Evolutionary conservation across 2,113 vertebrate genomes (phyloP).

Genomic region (Megalops atlanticus): DNA sequence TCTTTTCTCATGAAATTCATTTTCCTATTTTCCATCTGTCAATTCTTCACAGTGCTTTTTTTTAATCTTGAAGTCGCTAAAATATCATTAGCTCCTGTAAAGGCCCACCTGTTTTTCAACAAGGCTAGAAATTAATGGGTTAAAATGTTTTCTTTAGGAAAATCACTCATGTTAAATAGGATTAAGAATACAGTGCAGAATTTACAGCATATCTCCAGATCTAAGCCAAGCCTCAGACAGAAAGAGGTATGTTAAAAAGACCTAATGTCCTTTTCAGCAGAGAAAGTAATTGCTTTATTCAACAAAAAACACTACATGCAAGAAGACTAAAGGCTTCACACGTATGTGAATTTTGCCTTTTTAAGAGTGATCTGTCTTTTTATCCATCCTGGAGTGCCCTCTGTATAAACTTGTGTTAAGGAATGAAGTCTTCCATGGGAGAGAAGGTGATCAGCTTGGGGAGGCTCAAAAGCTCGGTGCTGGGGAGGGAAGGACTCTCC

Average conservation of each 20-base stretch:
- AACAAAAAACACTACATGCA: not conserved
- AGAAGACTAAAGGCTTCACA: not conserved
- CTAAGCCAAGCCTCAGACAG: not conserved
- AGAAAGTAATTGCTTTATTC: not conserved
- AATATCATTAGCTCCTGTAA: not conserved
- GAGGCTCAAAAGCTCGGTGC: constrained; percentile 53
- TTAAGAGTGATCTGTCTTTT: not conserved
- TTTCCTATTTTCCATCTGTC: not conserved
- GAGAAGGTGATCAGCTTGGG: constrained; percentile 68
- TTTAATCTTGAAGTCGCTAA: not conserved
- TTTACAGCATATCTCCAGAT: not conserved
- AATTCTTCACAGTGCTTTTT: not conserved
- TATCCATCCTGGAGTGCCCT: not conserved
- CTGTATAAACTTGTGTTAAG: constrained; percentile 12
- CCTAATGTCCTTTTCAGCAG: not conserved
- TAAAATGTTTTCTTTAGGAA: too few species aligned
- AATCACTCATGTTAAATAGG: not conserved
- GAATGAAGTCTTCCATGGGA: constrained; percentile 61
- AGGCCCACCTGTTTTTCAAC: too few species aligned
- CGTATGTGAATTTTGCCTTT: not conserved
- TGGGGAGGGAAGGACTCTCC: constrained; percentile 43
- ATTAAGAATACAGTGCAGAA: not conserved
- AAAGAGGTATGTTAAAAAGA: not conserved
- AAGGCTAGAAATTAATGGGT: not conserved
- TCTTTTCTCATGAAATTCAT: not conserved